Conservation (phyloP, 2,797 vertebrate species). For the Channa striata region DNA sequence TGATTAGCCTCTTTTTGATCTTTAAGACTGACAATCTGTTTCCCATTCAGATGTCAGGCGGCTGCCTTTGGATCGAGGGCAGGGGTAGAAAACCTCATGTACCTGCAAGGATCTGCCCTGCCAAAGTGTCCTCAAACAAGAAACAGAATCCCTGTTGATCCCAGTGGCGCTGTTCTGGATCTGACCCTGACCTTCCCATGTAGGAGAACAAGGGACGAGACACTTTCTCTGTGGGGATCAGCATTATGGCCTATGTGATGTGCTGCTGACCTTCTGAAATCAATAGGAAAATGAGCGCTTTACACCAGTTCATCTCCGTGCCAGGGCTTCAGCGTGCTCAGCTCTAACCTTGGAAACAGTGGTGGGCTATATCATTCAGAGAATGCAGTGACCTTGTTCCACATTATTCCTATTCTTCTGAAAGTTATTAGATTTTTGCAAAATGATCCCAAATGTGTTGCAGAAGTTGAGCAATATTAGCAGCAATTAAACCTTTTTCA, state of each 20-base stretch:
- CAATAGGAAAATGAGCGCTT: constrained; percentile 25
- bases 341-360: constrained; percentile 5
- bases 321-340: constrained; percentile 19
- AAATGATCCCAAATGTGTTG: not conserved
- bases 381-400: not conserved
- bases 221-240: constrained; percentile 36
- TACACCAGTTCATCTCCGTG: constrained; percentile 16
- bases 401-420: not conserved
- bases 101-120: constrained; percentile 19
- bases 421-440: not conserved
- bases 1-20: constrained; percentile 34
- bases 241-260: constrained; percentile 27
- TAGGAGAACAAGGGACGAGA: constrained; percentile 34
- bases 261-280: constrained; percentile 47
- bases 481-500: not conserved
- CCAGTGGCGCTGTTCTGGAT: constrained; percentile 23
- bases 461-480: not conserved
- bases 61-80: constrained; percentile 2
- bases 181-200: constrained; percentile 51
- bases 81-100: constrained; percentile 16
- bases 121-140: constrained; percentile 31
- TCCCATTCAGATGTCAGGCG: constrained; percentile 8
- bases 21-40: constrained; percentile 15
- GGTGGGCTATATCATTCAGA: not conserved
- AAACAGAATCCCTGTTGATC: constrained; percentile 30